phyloP scores from a whole-genome alignment of 2,888 invertebrate species.

The Suillia variegata region DNA sequence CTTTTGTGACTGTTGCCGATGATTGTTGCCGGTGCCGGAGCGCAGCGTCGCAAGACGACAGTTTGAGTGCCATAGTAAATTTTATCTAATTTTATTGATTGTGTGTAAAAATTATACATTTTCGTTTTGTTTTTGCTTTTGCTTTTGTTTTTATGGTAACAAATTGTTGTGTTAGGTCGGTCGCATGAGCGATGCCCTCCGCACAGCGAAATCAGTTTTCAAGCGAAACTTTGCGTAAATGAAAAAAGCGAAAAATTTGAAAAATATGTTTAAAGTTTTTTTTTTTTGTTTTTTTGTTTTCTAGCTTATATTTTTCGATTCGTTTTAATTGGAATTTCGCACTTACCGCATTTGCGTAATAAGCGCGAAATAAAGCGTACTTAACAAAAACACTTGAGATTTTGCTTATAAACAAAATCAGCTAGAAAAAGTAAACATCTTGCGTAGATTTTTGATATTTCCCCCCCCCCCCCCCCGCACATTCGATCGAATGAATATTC shows the following conservation, averaged over 20 bases:
- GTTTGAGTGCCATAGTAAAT: background rate
- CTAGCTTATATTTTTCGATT: no score
- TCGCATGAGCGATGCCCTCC: background rate
- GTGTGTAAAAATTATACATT: constrained; percentile 2
- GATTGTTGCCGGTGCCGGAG: background rate
- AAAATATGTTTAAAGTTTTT: no score
- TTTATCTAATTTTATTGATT: background rate
- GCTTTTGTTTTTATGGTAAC: background rate
- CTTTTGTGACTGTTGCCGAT: no score
- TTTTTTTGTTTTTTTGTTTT: no score
- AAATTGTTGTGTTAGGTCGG: background rate
- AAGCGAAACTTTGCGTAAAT: no score
- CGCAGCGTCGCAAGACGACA: background rate
- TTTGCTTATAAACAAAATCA: constrained; percentile 11
- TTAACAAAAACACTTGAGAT: constrained; percentile 5
- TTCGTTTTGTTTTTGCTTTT: no score
- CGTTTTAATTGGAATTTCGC: no score
- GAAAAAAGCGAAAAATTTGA: no score
- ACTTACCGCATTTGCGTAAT: background rate
- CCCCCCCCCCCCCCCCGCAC: background rate
- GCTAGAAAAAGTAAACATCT: constrained; percentile 9
- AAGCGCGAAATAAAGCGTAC: background rate
- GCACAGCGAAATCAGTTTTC: no score
- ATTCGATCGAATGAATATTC: no score
- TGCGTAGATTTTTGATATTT: background rate